A percentile compares a stretch with the other conserved stretches of the same genome.
Conservation (phyloP, 1,140 invertebrate species). For the Pogonomyrmex barbatus region DNA sequence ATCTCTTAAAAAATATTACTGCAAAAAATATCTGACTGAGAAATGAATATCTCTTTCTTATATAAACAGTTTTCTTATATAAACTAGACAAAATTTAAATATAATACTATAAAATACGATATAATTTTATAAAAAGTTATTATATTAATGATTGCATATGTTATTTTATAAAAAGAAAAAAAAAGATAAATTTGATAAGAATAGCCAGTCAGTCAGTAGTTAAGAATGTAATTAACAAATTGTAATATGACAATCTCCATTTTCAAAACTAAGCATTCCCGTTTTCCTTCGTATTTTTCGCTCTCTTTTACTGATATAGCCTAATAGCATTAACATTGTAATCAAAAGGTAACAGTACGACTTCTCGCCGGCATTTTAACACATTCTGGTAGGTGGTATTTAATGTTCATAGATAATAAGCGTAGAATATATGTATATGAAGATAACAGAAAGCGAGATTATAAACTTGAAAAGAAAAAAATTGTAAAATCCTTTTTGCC, state of each 20-base stretch:
- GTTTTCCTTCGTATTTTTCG: constrained; percentile 49
- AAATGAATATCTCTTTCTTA: neutral
- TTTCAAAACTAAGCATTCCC: constrained; percentile 47
- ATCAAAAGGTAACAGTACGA: constrained; percentile 66
- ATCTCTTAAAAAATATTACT: constrained; percentile 24
- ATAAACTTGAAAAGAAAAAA: neutral
- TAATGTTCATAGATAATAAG: constrained; percentile 66
- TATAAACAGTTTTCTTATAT: constrained; percentile 6
- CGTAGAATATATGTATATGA: neutral
- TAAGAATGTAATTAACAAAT: constrained; percentile 36
- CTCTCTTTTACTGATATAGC: constrained; percentile 47
- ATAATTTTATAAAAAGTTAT: neutral
- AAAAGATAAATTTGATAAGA: neutral
- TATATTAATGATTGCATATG: neutral
- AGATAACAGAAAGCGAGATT: neutral
- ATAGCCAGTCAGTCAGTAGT: neutral
- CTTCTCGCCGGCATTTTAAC: constrained; percentile 52
- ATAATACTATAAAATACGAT: too few relatives aligned
- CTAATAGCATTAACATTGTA: constrained; percentile 70
- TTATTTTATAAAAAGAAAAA: neutral
- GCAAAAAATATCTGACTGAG: neutral
- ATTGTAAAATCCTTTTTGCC: neutral
- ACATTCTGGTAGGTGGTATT: constrained; percentile 56
- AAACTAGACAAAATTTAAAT: too few relatives aligned
- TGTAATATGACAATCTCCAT: neutral